Percentiles rank a stretch among this genome's conserved stretches.
Conservation (phyloP, 2,113 vertebrate genomes). For the Anguilla rostrata region DNA sequence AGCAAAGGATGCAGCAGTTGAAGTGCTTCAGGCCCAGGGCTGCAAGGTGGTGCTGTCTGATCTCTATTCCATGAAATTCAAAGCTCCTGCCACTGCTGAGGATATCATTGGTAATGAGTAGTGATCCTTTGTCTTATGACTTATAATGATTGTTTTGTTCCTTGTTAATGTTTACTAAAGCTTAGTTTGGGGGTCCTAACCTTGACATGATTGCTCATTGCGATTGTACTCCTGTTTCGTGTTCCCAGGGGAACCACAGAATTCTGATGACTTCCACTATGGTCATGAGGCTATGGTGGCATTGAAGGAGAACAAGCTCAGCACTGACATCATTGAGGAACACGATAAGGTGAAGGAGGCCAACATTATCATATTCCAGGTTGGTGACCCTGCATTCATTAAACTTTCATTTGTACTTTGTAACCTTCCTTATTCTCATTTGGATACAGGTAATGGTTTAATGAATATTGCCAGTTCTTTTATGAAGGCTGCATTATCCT, state of each 20-base stretch:
- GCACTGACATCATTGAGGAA: constrained; percentile 71
- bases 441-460: background rate
- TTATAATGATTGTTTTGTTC: background rate
- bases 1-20: constrained; percentile 59
- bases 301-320: constrained; percentile 71
- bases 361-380: constrained; percentile 84
- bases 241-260: constrained; percentile 63
- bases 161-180: background rate
- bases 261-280: constrained; percentile 68
- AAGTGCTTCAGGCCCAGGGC: constrained; percentile 62
- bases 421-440: too few species aligned
- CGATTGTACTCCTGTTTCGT: background rate
- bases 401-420: background rate
- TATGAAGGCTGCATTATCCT: too few species aligned
- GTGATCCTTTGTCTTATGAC: background rate
- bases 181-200: too few species aligned
- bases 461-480: background rate
- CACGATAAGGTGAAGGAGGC: constrained; percentile 75
- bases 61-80: constrained; percentile 72
- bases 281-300: constrained; percentile 58
- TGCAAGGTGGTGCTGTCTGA: constrained; percentile 72
- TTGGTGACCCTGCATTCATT: constrained; percentile 37
- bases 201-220: background rate
- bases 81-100: constrained; percentile 48
- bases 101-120: constrained; percentile 56